Evolutionary conservation across 2,888 invertebrate genomes (phyloP).

Genomic region (Folsomia candida): DNA sequence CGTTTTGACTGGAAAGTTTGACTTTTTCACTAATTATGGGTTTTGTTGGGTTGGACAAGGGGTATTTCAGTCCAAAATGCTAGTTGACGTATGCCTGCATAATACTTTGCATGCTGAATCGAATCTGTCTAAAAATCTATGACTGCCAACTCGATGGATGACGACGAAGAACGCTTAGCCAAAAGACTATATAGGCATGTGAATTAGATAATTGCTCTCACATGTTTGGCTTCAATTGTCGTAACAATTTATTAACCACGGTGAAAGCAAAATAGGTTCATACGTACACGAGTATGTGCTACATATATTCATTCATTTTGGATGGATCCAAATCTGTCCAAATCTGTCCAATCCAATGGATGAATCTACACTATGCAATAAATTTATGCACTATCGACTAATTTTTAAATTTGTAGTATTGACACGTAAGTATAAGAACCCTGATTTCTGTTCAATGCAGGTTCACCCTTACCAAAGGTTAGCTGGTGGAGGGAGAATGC

Average conservation of each 20-base stretch:
- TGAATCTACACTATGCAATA: too few species aligned
- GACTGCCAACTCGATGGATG: too few species aligned
- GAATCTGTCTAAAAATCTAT: background rate
- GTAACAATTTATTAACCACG: background rate
- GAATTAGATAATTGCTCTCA: background rate
- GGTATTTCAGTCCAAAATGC: background rate
- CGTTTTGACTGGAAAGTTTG: slow-evolving; percentile 1
- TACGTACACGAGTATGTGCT: background rate
- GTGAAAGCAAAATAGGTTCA: too few species aligned
- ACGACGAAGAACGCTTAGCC: too few species aligned
- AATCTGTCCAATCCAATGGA: too few species aligned
- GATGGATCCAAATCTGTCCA: too few species aligned
- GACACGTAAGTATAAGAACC: too few species aligned
- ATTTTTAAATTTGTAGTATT: too few species aligned
- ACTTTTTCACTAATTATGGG: slow-evolving; percentile 11
- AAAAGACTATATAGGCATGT: too few species aligned
- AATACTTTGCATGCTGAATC: background rate
- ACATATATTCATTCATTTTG: too few species aligned
- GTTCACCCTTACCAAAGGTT: slow-evolving; percentile 70
- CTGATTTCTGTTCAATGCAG: too few species aligned
- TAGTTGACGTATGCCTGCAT: background rate
- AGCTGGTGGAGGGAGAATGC: slow-evolving; percentile 75
- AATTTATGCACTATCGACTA: too few species aligned
- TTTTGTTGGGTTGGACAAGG: background rate
- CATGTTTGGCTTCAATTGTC: background rate